Evolutionary conservation across 2,797 vertebrate genomes (phyloP).

Genomic region (Epinephelus awoara): DNA sequence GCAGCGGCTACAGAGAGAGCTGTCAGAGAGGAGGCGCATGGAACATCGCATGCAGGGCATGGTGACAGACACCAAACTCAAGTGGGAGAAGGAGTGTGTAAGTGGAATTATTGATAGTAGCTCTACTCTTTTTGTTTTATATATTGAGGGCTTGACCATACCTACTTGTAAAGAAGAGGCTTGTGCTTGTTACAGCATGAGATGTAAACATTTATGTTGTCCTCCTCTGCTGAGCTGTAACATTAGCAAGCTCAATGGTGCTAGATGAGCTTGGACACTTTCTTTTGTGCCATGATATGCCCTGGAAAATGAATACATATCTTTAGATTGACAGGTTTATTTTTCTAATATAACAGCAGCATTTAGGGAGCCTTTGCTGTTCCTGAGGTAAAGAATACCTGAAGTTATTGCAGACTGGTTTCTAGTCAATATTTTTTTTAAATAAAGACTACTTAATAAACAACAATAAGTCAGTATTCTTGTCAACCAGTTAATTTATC

Average conservation of each 20-base stretch:
- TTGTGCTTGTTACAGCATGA: too few relatives aligned
- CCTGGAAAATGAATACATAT: not conserved
- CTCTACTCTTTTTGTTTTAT: not conserved
- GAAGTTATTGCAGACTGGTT: not conserved
- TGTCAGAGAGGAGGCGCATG: slow-evolving; percentile 90
- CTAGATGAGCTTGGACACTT: too few relatives aligned
- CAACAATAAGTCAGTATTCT: not conserved
- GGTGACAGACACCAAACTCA: slow-evolving; percentile 90
- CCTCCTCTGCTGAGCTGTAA: too few relatives aligned
- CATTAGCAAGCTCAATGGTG: too few relatives aligned
- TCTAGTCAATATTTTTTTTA: not conserved
- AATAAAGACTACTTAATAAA: too few relatives aligned
- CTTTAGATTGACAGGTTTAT: not conserved
- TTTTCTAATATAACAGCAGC: not conserved
- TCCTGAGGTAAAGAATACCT: not conserved
- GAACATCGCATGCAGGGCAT: slow-evolving; percentile 93
- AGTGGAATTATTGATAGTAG: slow-evolving; percentile 75
- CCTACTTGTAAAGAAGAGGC: too few relatives aligned
- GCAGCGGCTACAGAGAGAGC: slow-evolving; percentile 91
- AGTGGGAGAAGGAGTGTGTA: slow-evolving; percentile 98
- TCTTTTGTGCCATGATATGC: too few relatives aligned
- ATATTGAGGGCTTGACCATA: not conserved
- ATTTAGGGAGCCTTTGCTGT: not conserved
- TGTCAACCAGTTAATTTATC: not conserved
- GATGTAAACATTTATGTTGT: too few relatives aligned